Evolutionary conservation across 2,113 vertebrate genomes (phyloP).

Genomic region (Sprattus sprattus): DNA sequence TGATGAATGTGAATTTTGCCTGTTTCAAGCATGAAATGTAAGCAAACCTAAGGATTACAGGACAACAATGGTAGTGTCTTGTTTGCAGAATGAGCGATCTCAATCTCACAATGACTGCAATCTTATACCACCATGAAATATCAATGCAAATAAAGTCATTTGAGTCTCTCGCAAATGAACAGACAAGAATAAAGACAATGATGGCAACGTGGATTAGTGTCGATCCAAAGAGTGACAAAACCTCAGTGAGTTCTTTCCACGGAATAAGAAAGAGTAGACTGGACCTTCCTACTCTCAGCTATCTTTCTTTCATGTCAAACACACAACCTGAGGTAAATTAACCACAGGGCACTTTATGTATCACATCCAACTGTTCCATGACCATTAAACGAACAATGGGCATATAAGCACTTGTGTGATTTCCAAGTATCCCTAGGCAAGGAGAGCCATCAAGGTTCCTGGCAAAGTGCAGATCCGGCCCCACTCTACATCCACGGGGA

Average conservation of each 20-base stretch:
- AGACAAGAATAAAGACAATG: neutral
- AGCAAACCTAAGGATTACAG: neutral
- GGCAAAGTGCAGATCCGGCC: too few species aligned
- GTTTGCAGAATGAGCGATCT: neutral
- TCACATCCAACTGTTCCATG: neutral
- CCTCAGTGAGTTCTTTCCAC: neutral
- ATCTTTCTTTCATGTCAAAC: neutral
- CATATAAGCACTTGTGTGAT: neutral
- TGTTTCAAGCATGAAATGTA: constrained; percentile 29
- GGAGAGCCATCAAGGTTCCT: neutral
- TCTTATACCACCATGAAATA: neutral
- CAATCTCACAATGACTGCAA: neutral
- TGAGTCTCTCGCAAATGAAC: neutral
- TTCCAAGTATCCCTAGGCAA: neutral
- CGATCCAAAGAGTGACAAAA: neutral
- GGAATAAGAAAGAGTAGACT: neutral
- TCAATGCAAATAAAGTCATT: neutral
- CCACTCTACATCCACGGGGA: too few species aligned
- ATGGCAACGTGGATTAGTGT: neutral
- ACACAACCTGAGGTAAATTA: neutral
- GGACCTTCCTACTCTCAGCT: neutral
- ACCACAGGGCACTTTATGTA: neutral
- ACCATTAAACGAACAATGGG: neutral
- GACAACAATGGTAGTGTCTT: neutral
- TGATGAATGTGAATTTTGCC: neutral